A percentile compares a stretch with the other conserved stretches of the same genome.
Evolutionary conservation across 1,140 invertebrate species (phyloP).

Genomic region (Lordiphosa stackelbergi): DNA sequence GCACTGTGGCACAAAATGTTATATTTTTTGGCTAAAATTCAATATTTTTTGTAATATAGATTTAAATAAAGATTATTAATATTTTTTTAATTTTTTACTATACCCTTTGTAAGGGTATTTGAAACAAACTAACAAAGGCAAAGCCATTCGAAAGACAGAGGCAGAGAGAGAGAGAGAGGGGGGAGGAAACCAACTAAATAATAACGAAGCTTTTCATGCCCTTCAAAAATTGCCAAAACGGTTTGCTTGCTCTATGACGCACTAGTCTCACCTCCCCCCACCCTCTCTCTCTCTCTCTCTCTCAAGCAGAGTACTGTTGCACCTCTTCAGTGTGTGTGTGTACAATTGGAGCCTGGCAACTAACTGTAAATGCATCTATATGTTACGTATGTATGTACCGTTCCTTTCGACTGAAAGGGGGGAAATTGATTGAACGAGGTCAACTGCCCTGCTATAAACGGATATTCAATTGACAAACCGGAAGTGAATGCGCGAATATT

Average conservation of each 20-base stretch:
- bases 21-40: too few species aligned
- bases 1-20: too few species aligned
- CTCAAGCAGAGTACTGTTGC: background rate
- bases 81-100: too few species aligned
- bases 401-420: too few species aligned
- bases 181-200: constrained; percentile 15
- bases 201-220: constrained; percentile 45
- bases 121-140: constrained; percentile 35
- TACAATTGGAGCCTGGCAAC: constrained; percentile 25
- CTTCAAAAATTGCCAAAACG: constrained; percentile 33
- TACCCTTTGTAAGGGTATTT: too few species aligned
- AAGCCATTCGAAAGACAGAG: too few species aligned
- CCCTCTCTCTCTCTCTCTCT: background rate
- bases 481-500: too few species aligned
- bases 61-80: too few species aligned
- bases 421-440: too few species aligned
- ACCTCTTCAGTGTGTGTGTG: constrained; percentile 3
- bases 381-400: constrained; percentile 3
- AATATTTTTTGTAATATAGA: too few species aligned
- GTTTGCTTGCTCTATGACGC: constrained; percentile 30
- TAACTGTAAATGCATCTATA: constrained; percentile 10
- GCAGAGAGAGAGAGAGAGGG: constrained; percentile 3
- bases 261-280: constrained; percentile 4
- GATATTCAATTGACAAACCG: too few species aligned
- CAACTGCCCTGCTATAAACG: too few species aligned